Evolutionary conservation across 2,797 vertebrate genomes (phyloP), one percentile per base, ranked within the genome.

Genomic region (Austrolebias charrua): DNA sequence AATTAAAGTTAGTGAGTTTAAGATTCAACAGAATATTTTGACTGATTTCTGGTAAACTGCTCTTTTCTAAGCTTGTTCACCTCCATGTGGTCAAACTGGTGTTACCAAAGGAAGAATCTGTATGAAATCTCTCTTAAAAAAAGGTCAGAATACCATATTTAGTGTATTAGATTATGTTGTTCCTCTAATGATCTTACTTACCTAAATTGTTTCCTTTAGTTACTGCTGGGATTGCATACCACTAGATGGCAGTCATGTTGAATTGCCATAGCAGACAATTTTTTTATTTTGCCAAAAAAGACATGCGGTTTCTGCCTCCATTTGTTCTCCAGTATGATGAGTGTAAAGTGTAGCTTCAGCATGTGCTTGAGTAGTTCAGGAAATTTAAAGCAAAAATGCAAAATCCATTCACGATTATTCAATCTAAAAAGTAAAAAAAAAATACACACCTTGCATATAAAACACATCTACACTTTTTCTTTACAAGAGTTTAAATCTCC

Each of bases 71-170:
- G 1, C 65, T 63, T 57, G 65, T 31, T 60, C 16, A 2, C 43
- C 18, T 10, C 38, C 45, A 29, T 7, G 10, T 48, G 50, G 38
- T 61, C 31, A 31, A 38, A 42, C 44, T 57, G 31, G 56, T 76
- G 63, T 57, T 76, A 38, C 42, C 31, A 13, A 20, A 75, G 28
- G 42, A 67, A 63, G 46, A 74, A 67, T 60, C 60, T 60, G 66
- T 46, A 67, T 57, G 16, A 66, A 52, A 10, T 64, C 58, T 74
- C 49, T 40, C 9, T 40, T 73, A 59, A 81, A 73, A 68, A 51
- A 46, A 76, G 83, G 81, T 69, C 86, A 80, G 86, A 85, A 87
- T 75, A 63, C 66, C 8, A 31, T 66, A 73, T 75, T 54, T 62
- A 47, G 60, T 69, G 67, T 59, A 70, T 76, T 45, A 54, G 73